Percentiles rank a stretch among this genome's conserved stretches.
These are phyloP conservation scores for Euglossa dilemma DNA, from an alignment of 1,140 invertebrate species.

Conservation along the genomic window DNA sequence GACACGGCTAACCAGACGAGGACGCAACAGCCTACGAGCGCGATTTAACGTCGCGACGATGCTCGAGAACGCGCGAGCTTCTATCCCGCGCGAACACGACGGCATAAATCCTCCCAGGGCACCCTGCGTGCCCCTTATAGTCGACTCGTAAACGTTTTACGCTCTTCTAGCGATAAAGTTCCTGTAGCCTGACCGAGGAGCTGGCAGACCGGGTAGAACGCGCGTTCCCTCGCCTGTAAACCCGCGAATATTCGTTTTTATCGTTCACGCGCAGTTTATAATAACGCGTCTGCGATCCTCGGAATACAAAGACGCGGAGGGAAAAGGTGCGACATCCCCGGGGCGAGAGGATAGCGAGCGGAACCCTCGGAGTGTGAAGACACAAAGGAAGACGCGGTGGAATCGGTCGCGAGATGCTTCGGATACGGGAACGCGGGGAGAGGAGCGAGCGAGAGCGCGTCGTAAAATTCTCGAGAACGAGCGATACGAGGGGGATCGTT, in stretches of 20 bases:
- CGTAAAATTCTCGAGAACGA: too few relatives aligned
- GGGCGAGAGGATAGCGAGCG: too few relatives aligned
- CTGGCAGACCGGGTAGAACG: not conserved
- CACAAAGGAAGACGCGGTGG: too few relatives aligned
- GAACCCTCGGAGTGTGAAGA: too few relatives aligned
- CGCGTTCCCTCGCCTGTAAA: not conserved
- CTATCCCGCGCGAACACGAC: not conserved
- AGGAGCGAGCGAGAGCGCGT: too few relatives aligned
- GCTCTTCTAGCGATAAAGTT: constrained; percentile 11
- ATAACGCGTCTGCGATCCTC: not conserved
- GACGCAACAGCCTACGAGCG: not conserved
- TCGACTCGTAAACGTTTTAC: constrained; percentile 5
- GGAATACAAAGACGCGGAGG: not conserved
- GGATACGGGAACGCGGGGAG: too few relatives aligned
- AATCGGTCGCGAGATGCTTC: not conserved
- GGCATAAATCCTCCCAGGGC: not conserved
- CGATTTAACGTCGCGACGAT: too few relatives aligned
- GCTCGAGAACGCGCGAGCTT: not conserved
- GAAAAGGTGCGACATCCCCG: too few relatives aligned
- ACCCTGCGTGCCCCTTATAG: not conserved
- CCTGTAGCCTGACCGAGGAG: too few relatives aligned
- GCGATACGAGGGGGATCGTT: too few relatives aligned
- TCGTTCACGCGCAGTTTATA: not conserved
- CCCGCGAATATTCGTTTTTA: not conserved
- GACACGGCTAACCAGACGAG: too few relatives aligned